These are phyloP conservation scores for Strigops habroptila DNA, from an alignment of 2,113 vertebrate genomes.

Conservation along the genomic window DNA sequence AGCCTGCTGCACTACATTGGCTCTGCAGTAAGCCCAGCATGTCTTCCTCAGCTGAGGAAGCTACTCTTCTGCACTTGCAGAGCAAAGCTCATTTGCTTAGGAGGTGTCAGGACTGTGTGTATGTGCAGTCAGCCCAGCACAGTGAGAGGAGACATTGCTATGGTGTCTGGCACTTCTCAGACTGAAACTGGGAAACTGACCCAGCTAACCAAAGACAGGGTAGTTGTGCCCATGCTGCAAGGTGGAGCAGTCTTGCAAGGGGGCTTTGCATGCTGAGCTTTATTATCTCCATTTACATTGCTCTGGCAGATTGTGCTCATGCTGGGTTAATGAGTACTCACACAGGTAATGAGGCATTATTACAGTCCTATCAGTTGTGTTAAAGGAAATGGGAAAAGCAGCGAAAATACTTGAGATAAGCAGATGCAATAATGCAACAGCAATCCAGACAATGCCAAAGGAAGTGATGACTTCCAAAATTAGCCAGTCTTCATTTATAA, in stretches of 20 bases:
- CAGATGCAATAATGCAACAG: neutral
- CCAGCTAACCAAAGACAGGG: accelerated
- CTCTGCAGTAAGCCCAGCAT: neutral
- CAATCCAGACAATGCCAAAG: neutral
- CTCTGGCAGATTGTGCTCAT: neutral
- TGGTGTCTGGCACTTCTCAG: neutral
- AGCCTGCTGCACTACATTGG: neutral
- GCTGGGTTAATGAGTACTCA: neutral
- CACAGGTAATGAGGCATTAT: neutral
- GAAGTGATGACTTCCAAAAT: neutral
- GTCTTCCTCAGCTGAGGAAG: neutral
- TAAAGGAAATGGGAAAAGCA: neutral
- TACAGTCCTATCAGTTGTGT: neutral
- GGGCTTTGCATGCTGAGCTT: neutral
- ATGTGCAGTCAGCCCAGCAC: accelerated
- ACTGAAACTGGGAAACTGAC: neutral
- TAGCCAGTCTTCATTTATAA: neutral
- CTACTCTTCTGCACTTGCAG: neutral
- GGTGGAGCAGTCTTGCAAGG: neutral
- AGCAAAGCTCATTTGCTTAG: neutral
- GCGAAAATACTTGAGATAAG: neutral
- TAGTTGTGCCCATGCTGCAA: neutral
- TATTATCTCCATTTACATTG: neutral
- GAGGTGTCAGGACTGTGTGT: neutral
- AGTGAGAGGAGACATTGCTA: neutral